Conservation (phyloP, 2,888 invertebrate genomes). For the Caenorhabditis afra region DNA sequence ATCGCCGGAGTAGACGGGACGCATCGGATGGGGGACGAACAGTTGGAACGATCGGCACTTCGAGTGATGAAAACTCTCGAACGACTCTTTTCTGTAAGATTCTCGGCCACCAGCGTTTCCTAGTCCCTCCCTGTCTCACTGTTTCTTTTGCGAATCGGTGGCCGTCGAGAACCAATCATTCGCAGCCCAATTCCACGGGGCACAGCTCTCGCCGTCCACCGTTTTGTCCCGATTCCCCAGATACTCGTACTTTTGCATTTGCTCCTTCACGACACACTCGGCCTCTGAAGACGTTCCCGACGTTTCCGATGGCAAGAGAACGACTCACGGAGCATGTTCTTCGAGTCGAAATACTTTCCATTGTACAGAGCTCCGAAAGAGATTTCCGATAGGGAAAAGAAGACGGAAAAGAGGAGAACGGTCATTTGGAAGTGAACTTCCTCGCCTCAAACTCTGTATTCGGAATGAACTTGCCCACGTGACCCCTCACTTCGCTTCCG, state of each 20-base stretch:
- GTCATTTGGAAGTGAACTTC: background rate
- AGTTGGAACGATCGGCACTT: constrained; percentile 32
- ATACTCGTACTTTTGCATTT: constrained; percentile 27
- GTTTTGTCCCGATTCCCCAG: constrained; percentile 37
- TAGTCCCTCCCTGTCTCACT: background rate
- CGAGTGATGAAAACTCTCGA: constrained; percentile 35
- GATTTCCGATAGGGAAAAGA: constrained; percentile 16
- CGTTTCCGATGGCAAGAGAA: background rate
- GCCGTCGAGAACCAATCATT: constrained; percentile 29
- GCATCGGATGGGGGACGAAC: constrained; percentile 9
- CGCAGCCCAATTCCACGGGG: constrained; percentile 29
- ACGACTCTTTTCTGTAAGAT: constrained; percentile 5
- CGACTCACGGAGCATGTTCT: constrained; percentile 31
- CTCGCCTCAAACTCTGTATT: background rate
- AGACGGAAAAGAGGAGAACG: constrained; percentile 14
- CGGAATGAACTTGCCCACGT: no score
- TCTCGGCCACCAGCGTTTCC: background rate
- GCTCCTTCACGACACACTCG: constrained; percentile 19
- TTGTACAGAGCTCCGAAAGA: constrained; percentile 31
- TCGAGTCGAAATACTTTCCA: constrained; percentile 39
- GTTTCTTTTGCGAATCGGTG: constrained; percentile 2
- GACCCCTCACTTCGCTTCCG: no score
- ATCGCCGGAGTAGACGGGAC: background rate
- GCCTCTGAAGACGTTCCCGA: constrained; percentile 5
- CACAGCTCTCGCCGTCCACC: constrained; percentile 24